Evolutionary conservation across 2,113 vertebrate genomes (phyloP).

Genomic region (Archocentrus centrarchus): DNA sequence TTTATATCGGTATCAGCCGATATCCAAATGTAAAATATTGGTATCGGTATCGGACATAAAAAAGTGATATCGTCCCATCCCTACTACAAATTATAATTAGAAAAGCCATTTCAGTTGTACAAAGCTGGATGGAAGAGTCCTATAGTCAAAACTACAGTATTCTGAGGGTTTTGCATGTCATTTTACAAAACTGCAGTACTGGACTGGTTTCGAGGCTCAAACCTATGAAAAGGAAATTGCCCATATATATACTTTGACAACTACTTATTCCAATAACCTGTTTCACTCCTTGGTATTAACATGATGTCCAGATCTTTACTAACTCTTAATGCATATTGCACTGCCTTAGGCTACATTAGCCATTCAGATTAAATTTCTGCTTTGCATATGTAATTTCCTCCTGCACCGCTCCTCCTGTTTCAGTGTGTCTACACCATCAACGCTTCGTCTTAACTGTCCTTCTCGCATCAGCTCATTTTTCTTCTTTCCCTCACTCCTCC

Average conservation of each 20-base stretch:
- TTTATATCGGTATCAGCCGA: too few species aligned
- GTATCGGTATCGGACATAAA: too few species aligned
- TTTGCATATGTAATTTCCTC: slow-evolving; percentile 42
- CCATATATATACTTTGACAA: slow-evolving; percentile 50
- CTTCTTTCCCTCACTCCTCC: background rate
- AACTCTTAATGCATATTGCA: slow-evolving; percentile 62
- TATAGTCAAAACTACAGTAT: background rate
- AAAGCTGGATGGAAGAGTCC: background rate
- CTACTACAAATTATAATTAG: background rate
- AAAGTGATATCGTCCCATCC: too few species aligned
- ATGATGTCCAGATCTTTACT: slow-evolving; percentile 53
- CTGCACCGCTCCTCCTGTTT: background rate
- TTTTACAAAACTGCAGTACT: background rate
- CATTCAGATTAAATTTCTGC: slow-evolving; percentile 66
- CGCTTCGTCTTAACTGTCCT: background rate
- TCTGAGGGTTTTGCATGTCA: background rate
- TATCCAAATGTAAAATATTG: too few species aligned
- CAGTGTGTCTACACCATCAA: background rate
- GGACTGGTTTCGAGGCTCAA: background rate
- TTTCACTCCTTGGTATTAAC: slow-evolving; percentile 51
- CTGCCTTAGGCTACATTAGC: slow-evolving; percentile 54
- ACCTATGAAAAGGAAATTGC: slow-evolving; percentile 39
- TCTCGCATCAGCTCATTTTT: background rate
- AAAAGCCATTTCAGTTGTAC: background rate
- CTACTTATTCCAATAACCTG: slow-evolving; percentile 68